Conservation (phyloP, 2,888 invertebrate genomes). For the Rhabditoides inermis region DNA sequence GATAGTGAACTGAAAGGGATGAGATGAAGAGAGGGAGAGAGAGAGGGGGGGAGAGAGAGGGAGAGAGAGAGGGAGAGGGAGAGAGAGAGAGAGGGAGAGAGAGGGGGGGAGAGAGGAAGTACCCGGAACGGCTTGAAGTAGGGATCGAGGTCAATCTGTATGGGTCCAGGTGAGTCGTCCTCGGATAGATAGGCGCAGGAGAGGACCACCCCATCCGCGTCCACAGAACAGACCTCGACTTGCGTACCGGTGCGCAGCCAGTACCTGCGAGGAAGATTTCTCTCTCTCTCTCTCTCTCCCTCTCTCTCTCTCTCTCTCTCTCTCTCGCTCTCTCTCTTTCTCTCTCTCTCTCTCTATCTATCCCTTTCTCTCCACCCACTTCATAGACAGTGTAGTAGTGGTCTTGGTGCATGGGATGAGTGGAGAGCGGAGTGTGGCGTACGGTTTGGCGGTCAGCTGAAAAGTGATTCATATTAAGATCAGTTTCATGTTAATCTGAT, state of each 20-base stretch:
- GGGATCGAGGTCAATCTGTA: conserved; percentile 44
- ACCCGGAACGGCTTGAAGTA: conserved; percentile 43
- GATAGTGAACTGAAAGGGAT: conserved; percentile 39
- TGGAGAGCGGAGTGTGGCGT: conserved; percentile 37
- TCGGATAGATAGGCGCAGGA: conserved; percentile 46
- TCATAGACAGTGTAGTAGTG: conserved; percentile 37
- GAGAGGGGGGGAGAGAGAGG: neutral
- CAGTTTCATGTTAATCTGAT: no score
- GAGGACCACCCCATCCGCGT: conserved; percentile 37
- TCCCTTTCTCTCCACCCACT: conserved; percentile 12
- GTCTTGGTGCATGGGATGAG: conserved; percentile 44
- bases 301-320: neutral
- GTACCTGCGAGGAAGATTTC: no score
- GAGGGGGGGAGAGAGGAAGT: neutral
- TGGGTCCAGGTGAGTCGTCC: conserved; percentile 40
- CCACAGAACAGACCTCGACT: conserved; percentile 47
- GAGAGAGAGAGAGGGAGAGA: neutral
- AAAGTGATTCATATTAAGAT: no score
- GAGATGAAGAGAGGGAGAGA: neutral
- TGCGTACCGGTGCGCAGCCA: conserved; percentile 49
- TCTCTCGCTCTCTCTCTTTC: neutral
- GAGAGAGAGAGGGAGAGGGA: neutral
- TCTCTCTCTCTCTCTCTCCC: neutral
- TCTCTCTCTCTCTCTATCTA: neutral
- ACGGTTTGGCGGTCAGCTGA: conserved; percentile 41